These are phyloP conservation scores for Folsomia manolachei DNA, from an alignment of 2,888 invertebrate species.

Conservation along the genomic window DNA sequence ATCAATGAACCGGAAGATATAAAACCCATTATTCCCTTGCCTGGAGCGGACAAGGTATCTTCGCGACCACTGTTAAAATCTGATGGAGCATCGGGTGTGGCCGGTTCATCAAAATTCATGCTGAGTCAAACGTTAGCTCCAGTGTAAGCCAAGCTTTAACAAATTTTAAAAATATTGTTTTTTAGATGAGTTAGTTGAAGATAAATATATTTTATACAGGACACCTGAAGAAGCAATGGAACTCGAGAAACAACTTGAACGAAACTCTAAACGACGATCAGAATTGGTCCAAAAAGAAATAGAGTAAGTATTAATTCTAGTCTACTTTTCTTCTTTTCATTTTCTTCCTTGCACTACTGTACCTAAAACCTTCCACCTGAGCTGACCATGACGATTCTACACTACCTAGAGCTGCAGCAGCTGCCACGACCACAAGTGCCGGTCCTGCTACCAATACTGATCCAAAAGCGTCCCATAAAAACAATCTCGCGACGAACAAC, in stretches of 20 bases:
- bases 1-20: not conserved
- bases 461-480: not conserved
- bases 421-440: not conserved
- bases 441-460: not conserved
- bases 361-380: not conserved
- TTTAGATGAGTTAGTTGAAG: too few species aligned
- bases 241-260: conserved; percentile 4
- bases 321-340: not conserved
- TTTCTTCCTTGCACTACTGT: not conserved
- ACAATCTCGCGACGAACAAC: not conserved
- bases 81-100: not conserved
- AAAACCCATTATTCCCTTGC: not conserved
- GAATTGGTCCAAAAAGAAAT: not conserved
- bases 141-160: not conserved
- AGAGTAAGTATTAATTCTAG: conserved; percentile 1
- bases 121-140: conserved; percentile 6
- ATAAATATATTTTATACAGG: too few species aligned
- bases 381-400: not conserved
- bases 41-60: not conserved
- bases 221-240: conserved; percentile 15
- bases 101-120: not conserved
- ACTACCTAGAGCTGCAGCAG: not conserved
- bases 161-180: too few species aligned
- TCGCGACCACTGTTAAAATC: not conserved
- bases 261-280: conserved; percentile 9